phyloP scores from a whole-genome alignment of 2,888 invertebrate species.

The Pammene aurita region DNA sequence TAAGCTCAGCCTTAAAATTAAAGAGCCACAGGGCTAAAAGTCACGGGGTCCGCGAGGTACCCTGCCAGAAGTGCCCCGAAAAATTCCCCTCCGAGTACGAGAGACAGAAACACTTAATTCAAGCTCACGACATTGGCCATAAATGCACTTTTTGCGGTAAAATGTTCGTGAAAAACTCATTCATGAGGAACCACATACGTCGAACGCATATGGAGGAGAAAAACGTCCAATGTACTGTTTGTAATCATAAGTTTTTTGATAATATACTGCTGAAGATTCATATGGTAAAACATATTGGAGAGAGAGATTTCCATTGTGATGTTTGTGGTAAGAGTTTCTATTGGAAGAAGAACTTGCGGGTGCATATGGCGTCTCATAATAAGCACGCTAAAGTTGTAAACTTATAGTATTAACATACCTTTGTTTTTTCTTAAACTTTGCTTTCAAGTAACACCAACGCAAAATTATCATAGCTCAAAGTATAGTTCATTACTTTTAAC shows the following conservation, averaged over 20 bases:
- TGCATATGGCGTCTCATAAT: conserved; percentile 64
- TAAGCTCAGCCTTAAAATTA: conserved; percentile 36
- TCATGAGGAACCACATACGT: conserved; percentile 57
- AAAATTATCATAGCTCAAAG: too few relatives aligned
- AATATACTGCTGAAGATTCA: conserved; percentile 59
- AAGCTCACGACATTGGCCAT: conserved; percentile 44
- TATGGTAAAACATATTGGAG: conserved; percentile 73
- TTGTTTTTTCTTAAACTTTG: background rate
- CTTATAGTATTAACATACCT: conserved; percentile 28
- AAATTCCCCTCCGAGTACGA: conserved; percentile 44
- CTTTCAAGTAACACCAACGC: too few relatives aligned
- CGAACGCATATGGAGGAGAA: conserved; percentile 59
- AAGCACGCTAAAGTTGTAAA: conserved; percentile 35
- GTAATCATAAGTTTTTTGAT: conserved; percentile 59
- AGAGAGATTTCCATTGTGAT: conserved; percentile 77
- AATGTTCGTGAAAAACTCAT: conserved; percentile 48
- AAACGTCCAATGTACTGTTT: conserved; percentile 58
- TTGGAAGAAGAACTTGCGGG: conserved; percentile 81
- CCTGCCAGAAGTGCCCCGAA: conserved; percentile 44
- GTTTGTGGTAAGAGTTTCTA: conserved; percentile 79
- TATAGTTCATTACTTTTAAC: too few relatives aligned
- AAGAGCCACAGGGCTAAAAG: conserved; percentile 43
- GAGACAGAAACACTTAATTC: conserved; percentile 42
- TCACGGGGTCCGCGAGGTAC: conserved; percentile 41
- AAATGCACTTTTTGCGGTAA: conserved; percentile 46